A percentile compares a stretch with the other conserved stretches of the same genome.
Evolutionary conservation across 2,113 vertebrate genomes (phyloP).

Genomic region (Dasyurus viverrinus): DNA sequence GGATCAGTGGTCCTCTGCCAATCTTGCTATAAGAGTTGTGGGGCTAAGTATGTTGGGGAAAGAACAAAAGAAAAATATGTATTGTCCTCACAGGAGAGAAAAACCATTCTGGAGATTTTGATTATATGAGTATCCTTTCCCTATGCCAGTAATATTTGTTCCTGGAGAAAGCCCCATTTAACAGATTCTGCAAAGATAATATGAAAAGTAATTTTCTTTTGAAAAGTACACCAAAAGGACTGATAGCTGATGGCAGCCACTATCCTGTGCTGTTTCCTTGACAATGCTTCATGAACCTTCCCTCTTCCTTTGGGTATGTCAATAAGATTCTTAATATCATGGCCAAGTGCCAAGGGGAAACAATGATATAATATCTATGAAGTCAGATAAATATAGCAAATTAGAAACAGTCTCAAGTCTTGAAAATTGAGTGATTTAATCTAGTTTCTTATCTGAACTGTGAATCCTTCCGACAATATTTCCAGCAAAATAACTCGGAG

Average conservation of each 20-base stretch:
- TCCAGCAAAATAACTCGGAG: neutral
- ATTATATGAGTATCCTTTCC: neutral
- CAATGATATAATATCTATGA: neutral
- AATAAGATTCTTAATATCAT: neutral
- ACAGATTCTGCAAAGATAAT: neutral
- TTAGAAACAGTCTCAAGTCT: neutral
- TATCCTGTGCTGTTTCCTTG: neutral
- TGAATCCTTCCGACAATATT: neutral
- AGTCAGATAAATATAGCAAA: neutral
- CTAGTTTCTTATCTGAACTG: neutral
- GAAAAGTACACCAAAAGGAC: neutral
- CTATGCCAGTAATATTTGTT: neutral
- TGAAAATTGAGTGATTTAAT: neutral
- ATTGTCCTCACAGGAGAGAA: neutral
- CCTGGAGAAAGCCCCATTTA: neutral
- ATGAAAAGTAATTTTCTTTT: neutral
- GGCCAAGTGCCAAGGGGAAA: neutral
- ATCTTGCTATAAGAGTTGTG: neutral
- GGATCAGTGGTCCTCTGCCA: neutral
- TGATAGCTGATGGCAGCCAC: neutral
- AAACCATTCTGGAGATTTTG: neutral
- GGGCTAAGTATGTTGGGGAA: neutral
- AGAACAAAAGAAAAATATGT: neutral
- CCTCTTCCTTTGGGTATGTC: neutral
- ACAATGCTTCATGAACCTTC: neutral